Evolutionary conservation across 30 jellyfish, hydroid and myxozoan genomes (phyloP).

Genomic region (Turritopsis rubra): DNA sequence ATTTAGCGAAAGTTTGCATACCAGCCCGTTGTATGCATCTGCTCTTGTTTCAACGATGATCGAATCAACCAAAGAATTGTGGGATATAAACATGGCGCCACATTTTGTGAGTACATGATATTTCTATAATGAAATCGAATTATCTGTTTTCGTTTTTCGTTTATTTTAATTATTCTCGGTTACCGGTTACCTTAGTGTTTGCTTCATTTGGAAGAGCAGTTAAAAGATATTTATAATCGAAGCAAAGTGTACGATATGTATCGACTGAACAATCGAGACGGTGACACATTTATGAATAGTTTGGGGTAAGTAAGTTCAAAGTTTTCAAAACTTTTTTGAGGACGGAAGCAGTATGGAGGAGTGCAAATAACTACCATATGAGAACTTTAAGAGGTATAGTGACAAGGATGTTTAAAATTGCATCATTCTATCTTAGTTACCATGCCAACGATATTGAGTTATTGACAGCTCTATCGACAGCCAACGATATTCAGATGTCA

Average conservation of each 20-base stretch:
- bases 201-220: conserved; percentile 83
- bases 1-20: conserved; percentile 36
- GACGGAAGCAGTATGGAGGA: not conserved
- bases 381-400: too few species aligned
- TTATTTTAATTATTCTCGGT: not conserved
- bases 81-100: conserved; percentile 66
- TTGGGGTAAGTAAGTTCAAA: not conserved
- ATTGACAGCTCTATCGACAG: not conserved
- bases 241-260: conserved; percentile 39
- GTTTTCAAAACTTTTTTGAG: not conserved
- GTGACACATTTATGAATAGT: conserved; percentile 8
- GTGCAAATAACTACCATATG: too few species aligned
- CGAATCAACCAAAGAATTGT: conserved; percentile 74
- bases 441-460: conserved; percentile 19
- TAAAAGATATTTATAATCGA: conserved; percentile 53
- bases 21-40: conserved; percentile 50
- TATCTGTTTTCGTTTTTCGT: not conserved
- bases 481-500: not conserved
- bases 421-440: not conserved
- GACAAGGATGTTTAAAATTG: too few species aligned
- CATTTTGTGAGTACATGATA: conserved; percentile 47
- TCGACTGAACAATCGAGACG: not conserved
- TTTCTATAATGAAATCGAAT: not conserved
- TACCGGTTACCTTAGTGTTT: conserved; percentile 63
- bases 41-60: conserved; percentile 52